Percentiles rank a stretch among this genome's conserved stretches.
Conservation (phyloP, 2,797 vertebrate species). For the Coilia nasus region DNA sequence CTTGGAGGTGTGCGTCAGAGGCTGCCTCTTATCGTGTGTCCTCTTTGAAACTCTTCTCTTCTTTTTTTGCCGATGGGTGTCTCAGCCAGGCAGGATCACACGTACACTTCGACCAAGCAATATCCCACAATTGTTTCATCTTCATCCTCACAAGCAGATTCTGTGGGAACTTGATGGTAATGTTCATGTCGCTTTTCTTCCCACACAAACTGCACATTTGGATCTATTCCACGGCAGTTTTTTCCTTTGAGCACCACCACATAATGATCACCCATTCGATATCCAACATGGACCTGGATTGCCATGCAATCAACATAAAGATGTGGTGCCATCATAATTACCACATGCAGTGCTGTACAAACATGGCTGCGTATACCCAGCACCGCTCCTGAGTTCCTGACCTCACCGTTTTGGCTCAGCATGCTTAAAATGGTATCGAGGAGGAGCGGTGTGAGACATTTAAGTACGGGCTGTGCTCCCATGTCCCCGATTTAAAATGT, state of each 20-base stretch:
- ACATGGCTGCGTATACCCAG: background rate
- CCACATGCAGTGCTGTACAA: slow-evolving; percentile 6
- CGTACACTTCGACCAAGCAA: background rate
- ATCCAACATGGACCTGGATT: slow-evolving; percentile 56
- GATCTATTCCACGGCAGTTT: slow-evolving; percentile 35
- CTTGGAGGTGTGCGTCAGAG: slow-evolving; percentile 55
- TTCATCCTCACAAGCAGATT: background rate
- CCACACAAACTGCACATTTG: background rate
- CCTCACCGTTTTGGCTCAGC: slow-evolving; percentile 2
- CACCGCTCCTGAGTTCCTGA: background rate
- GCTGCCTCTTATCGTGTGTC: slow-evolving; percentile 66
- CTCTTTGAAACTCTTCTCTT: slow-evolving; percentile 60
- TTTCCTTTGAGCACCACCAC: slow-evolving; percentile 45
- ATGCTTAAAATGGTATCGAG: slow-evolving; percentile 3
- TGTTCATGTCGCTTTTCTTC: background rate
- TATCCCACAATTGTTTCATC: background rate
- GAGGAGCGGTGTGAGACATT: background rate
- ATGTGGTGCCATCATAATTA: slow-evolving; percentile 55
- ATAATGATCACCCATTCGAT: slow-evolving; percentile 58
- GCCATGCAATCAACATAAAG: slow-evolving; percentile 58
- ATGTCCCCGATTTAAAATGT: background rate
- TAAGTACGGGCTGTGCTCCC: background rate
- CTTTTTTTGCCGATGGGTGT: slow-evolving; percentile 43
- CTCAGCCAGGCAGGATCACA: background rate
- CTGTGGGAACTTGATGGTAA: background rate